Conservation (phyloP, 2,113 vertebrate genomes). For the Bolborhynchus lineola region DNA sequence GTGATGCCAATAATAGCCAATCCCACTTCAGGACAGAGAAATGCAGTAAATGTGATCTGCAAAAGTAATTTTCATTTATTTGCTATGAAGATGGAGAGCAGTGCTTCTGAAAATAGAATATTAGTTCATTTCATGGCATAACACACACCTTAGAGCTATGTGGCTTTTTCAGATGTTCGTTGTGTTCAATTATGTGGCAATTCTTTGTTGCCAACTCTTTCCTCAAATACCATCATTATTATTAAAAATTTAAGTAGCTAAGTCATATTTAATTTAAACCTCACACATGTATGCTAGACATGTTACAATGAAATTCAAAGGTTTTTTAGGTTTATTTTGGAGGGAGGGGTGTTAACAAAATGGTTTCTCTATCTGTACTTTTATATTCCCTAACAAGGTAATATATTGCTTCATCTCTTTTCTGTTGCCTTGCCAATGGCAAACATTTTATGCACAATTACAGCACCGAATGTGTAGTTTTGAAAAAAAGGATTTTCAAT, state of each 20-base stretch:
- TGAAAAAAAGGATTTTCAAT: background rate
- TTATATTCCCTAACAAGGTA: background rate
- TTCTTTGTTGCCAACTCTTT: background rate
- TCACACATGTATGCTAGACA: background rate
- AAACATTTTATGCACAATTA: background rate
- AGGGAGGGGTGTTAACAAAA: background rate
- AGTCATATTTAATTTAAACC: background rate
- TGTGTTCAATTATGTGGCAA: background rate
- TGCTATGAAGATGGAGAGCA: background rate
- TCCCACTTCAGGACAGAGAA: background rate
- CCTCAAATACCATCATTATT: background rate
- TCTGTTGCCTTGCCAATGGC: background rate
- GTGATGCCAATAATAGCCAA: background rate
- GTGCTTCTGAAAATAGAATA: background rate
- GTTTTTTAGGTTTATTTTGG: accelerated
- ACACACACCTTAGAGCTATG: background rate
- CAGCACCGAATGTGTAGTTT: background rate
- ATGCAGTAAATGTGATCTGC: background rate
- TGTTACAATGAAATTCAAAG: background rate
- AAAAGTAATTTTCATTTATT: background rate
- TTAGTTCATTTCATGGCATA: background rate
- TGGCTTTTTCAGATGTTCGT: background rate
- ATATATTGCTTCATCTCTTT: background rate
- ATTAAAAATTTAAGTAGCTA: background rate
- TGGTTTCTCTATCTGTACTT: background rate